Percentiles rank a stretch among this genome's conserved stretches.
Conservation (phyloP, 2,797 vertebrate species). For the Eulemur mongoz region DNA sequence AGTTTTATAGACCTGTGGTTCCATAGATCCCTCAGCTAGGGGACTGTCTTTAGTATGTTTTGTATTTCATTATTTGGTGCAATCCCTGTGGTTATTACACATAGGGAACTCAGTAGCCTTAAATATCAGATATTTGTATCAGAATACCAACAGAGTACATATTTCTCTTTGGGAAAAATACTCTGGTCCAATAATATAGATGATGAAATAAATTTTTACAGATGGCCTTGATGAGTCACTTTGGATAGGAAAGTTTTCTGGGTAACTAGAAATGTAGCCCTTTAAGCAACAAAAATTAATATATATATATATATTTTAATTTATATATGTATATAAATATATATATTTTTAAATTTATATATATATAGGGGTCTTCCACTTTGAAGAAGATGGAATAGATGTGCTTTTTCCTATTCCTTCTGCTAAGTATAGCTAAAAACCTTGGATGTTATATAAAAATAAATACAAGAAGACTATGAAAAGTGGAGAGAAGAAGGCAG, state of each 20-base stretch:
- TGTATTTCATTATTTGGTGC: neutral
- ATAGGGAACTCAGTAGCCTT: neutral
- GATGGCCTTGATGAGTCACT: neutral
- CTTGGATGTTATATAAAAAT: neutral
- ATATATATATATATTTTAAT: no score
- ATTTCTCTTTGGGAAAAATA: neutral
- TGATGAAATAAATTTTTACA: neutral
- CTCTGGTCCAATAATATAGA: neutral
- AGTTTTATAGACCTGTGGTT: neutral
- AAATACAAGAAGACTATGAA: neutral
- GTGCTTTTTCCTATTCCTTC: neutral
- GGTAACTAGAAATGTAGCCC: neutral
- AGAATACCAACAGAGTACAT: neutral
- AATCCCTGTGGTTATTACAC: neutral
- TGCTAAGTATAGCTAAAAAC: neutral
- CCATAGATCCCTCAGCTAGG: neutral
- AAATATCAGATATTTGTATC: neutral
- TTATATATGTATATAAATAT: no score
- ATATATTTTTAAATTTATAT: no score
- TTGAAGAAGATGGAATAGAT: neutral
- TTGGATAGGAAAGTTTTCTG: neutral
- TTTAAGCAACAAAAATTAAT: neutral
- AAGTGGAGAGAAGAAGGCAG: neutral
- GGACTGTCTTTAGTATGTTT: neutral
- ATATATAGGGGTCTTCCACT: neutral